Conservation (phyloP, 2,888 invertebrate species). For the Dugesia japonica region DNA sequence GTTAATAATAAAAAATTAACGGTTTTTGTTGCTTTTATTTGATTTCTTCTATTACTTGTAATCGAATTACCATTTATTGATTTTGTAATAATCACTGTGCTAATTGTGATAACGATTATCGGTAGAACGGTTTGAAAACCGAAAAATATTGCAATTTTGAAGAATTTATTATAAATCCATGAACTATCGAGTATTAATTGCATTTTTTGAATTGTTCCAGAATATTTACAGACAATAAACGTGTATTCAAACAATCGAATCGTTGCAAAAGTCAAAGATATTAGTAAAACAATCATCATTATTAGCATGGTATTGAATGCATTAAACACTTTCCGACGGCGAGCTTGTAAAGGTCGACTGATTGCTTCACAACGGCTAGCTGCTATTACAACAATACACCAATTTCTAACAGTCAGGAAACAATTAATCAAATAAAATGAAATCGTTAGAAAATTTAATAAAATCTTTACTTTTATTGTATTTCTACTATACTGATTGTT, state of each 20-base stretch:
- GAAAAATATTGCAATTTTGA: background rate
- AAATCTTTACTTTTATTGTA: background rate
- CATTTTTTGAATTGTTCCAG: background rate
- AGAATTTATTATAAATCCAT: background rate
- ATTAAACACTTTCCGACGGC: background rate
- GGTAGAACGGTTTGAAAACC: background rate
- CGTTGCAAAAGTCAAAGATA: background rate
- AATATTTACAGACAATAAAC: background rate
- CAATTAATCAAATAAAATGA: background rate
- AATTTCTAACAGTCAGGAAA: background rate
- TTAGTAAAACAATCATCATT: background rate
- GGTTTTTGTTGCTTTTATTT: background rate
- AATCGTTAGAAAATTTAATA: background rate
- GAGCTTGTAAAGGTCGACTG: slow-evolving; percentile 4
- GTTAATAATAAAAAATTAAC: background rate
- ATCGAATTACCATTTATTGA: background rate
- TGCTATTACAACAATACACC: slow-evolving; percentile 5
- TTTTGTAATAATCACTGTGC: background rate
- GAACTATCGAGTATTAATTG: background rate
- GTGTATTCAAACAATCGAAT: background rate
- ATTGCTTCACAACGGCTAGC: slow-evolving; percentile 15
- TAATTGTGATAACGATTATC: background rate
- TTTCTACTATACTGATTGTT: background rate
- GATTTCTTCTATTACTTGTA: background rate
- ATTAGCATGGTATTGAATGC: background rate